phyloP scores from a whole-genome alignment of 2,113 vertebrate genomes.

The Myotis davidii region DNA sequence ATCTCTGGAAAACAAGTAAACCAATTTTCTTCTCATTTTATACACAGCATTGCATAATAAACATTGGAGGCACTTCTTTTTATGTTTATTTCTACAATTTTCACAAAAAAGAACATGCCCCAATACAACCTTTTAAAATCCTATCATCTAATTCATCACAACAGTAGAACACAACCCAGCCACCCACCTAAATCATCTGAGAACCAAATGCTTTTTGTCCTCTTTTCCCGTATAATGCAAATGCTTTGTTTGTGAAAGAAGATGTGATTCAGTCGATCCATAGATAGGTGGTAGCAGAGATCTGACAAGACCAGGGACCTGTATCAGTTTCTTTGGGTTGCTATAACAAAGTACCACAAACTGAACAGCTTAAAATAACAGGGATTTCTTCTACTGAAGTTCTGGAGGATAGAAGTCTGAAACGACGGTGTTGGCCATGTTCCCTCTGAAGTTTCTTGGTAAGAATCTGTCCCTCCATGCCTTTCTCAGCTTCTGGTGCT shows the following conservation, averaged over 20 bases:
- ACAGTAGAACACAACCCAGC: not conserved
- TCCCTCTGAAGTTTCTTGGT: not conserved
- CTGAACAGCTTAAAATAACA: not conserved
- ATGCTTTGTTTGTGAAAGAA: not conserved
- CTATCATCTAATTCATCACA: not conserved
- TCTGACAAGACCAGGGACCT: not conserved
- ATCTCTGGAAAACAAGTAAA: constrained; percentile 17
- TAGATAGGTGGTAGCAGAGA: not conserved
- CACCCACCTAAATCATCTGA: not conserved
- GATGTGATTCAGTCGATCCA: not conserved
- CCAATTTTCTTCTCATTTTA: not conserved
- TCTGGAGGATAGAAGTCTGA: not conserved
- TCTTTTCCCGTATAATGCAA: not conserved
- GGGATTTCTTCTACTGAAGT: not conserved
- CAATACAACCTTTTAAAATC: not conserved
- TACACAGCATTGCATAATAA: not conserved
- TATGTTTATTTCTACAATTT: not conserved
- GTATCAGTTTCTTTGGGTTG: not conserved
- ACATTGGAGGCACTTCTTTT: not conserved
- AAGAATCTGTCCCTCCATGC: not conserved
- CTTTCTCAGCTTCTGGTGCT: not conserved
- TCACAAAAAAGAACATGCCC: not conserved
- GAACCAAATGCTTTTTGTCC: not conserved
- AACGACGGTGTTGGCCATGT: not conserved
- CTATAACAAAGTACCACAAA: not conserved